Percentiles rank a stretch among this genome's conserved stretches.
Evolutionary conservation across 2,888 invertebrate species (phyloP).

Genomic region (Morpho deidamia): DNA sequence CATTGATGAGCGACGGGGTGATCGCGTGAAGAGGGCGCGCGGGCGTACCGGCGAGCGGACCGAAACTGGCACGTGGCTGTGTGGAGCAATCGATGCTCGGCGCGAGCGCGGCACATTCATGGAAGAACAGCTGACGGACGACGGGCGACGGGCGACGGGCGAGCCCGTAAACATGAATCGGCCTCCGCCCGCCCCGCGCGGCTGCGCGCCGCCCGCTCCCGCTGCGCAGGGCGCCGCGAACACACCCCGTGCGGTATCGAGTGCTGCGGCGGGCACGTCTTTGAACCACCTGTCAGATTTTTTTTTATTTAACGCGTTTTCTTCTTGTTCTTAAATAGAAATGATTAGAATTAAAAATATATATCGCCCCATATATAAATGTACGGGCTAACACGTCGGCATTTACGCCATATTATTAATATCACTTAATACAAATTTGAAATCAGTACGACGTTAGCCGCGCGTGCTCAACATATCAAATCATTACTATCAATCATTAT

Average conservation of each 20-base stretch:
- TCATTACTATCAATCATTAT: no score
- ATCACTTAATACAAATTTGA: no score
- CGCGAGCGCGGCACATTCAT: conserved; percentile 72
- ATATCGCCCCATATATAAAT: no score
- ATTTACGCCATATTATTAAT: no score
- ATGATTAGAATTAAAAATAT: no score
- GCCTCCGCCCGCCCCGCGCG: conserved; percentile 33
- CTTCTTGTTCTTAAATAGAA: no score
- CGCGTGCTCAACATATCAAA: no score
- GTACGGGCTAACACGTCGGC: no score
- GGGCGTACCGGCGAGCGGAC: conserved; percentile 57
- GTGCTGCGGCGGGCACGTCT: conserved; percentile 4
- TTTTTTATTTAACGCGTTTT: no score
- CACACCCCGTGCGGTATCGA: conserved; percentile 28
- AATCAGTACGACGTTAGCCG: no score
- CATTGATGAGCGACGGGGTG: conserved; percentile 54
- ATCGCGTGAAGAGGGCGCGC: conserved; percentile 41
- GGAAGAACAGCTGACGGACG: conserved; percentile 71
- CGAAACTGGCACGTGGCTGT: conserved; percentile 54
- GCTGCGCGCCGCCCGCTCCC: conserved; percentile 27
- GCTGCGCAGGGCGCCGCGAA: conserved; percentile 25
- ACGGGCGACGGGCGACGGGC: conserved; percentile 73
- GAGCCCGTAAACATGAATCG: conserved; percentile 74
- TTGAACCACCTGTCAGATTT: no score
- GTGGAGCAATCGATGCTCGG: conserved; percentile 71